These are phyloP conservation scores for Vespertilio murinus DNA, from an alignment of 2,797 vertebrate species.

Conservation along the genomic window DNA sequence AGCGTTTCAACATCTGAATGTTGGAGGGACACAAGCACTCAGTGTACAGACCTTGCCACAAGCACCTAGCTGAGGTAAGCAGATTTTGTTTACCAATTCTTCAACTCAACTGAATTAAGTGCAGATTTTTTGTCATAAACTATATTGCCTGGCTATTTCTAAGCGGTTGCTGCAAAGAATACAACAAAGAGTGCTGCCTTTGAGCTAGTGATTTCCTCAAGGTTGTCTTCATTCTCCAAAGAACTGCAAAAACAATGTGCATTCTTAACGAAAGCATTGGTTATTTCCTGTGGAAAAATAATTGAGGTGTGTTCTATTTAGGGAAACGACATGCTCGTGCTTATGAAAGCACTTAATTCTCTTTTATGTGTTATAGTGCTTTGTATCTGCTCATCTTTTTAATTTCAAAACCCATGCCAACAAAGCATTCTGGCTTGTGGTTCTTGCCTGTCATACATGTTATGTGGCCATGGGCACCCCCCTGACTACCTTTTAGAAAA, in stretches of 20 bases:
- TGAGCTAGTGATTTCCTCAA: constrained; percentile 17
- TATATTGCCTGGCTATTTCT: neutral
- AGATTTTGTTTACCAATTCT: constrained; percentile 22
- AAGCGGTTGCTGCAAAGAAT: constrained; percentile 10
- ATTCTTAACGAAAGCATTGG: neutral
- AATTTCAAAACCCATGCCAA: neutral
- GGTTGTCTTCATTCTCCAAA: neutral
- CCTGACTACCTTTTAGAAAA: neutral
- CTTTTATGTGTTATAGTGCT: neutral
- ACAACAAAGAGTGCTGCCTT: neutral
- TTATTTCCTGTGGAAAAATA: neutral
- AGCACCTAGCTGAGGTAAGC: neutral
- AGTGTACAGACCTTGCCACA: neutral
- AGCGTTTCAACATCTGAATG: neutral
- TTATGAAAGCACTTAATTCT: constrained; percentile 37
- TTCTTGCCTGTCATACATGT: neutral
- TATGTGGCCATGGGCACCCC: neutral
- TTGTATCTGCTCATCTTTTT: neutral
- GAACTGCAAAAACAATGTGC: neutral
- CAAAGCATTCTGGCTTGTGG: neutral
- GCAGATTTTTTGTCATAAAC: neutral
- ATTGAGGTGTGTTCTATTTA: constrained; percentile 1
- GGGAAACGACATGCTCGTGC: neutral
- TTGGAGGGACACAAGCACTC: neutral
- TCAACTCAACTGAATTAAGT: neutral